Conservation (phyloP, 2,797 vertebrate genomes). For the Arctocebus calabarensis region DNA sequence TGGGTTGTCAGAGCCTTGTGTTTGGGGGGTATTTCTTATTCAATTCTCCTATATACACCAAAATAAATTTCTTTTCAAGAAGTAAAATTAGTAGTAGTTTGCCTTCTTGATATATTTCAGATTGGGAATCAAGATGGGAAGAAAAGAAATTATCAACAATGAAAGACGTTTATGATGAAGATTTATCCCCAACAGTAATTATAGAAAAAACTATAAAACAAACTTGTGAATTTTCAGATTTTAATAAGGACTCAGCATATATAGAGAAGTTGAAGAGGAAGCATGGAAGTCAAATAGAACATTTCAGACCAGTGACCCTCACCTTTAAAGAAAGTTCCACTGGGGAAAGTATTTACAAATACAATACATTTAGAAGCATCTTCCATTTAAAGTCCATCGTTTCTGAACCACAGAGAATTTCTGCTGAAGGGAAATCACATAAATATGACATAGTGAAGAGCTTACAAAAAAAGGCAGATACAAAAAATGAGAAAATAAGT, state of each 20-base stretch:
- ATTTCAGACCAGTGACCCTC: constrained; percentile 50
- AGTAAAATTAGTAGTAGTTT: constrained; percentile 50
- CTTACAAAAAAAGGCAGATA: constrained; percentile 53
- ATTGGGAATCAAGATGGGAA: constrained; percentile 65
- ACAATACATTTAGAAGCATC: neutral
- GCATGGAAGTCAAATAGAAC: constrained; percentile 23
- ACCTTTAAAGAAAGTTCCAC: constrained; percentile 26
- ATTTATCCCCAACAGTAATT: constrained; percentile 46
- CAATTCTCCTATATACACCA: neutral
- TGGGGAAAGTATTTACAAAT: constrained; percentile 31
- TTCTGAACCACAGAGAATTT: constrained; percentile 77
- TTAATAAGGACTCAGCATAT: constrained; percentile 20
- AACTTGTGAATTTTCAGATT: constrained; percentile 29
- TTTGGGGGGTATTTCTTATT: constrained; percentile 36
- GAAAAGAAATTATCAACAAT: constrained; percentile 57
- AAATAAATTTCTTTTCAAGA: constrained; percentile 46
- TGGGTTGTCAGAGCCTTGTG: constrained; percentile 12
- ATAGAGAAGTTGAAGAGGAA: constrained; percentile 26
- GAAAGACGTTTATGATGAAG: constrained; percentile 60
- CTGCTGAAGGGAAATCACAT: constrained; percentile 70
- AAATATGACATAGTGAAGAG: constrained; percentile 59
- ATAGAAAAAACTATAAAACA: constrained; percentile 55
- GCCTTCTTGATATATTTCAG: constrained; percentile 75
- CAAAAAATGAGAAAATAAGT: constrained; percentile 59
- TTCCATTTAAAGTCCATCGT: constrained; percentile 50